phyloP scores from a whole-genome alignment of 1,140 invertebrate species.

The Epicauta chinensis region DNA sequence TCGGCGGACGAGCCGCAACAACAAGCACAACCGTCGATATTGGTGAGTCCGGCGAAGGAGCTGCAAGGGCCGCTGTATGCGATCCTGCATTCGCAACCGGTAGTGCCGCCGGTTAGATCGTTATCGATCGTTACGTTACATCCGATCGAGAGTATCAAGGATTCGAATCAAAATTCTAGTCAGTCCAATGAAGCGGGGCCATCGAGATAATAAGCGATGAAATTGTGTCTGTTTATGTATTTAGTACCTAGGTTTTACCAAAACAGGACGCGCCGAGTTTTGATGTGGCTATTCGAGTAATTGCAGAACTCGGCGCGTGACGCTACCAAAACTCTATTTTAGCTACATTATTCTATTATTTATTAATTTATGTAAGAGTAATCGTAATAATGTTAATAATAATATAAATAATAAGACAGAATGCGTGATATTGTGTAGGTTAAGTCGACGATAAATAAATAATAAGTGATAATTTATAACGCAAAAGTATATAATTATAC shows the following conservation, averaged over 20 bases:
- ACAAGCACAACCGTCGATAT: conserved; percentile 40
- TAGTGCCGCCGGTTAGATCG: conserved; percentile 26
- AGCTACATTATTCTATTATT: conserved; percentile 28
- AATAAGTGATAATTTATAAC: conserved; percentile 33
- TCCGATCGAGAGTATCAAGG: conserved; percentile 26
- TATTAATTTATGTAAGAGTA: conserved; percentile 29
- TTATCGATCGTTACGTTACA: conserved; percentile 40
- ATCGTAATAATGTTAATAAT: too few species aligned
- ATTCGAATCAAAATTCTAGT: conserved; percentile 4
- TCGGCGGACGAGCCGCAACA: conserved; percentile 68
- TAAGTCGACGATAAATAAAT: conserved; percentile 18
- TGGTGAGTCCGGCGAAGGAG: conserved; percentile 38
- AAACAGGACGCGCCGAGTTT: conserved; percentile 10
- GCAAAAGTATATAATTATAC: conserved; percentile 19
- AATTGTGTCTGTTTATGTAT: background rate
- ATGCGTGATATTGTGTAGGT: conserved; percentile 30
- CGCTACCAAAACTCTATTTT: conserved; percentile 19
- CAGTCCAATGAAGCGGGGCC: conserved; percentile 10
- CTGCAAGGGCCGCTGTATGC: conserved; percentile 36
- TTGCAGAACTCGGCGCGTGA: conserved; percentile 10
- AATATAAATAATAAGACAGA: conserved; percentile 18
- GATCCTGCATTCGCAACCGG: conserved; percentile 34
- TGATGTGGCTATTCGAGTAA: background rate
- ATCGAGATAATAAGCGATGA: conserved; percentile 21
- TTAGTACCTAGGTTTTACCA: conserved; percentile 17